Base-by-base conservation (phyloP, 1,140 invertebrate species). In the Spodoptera litura region DNA sequence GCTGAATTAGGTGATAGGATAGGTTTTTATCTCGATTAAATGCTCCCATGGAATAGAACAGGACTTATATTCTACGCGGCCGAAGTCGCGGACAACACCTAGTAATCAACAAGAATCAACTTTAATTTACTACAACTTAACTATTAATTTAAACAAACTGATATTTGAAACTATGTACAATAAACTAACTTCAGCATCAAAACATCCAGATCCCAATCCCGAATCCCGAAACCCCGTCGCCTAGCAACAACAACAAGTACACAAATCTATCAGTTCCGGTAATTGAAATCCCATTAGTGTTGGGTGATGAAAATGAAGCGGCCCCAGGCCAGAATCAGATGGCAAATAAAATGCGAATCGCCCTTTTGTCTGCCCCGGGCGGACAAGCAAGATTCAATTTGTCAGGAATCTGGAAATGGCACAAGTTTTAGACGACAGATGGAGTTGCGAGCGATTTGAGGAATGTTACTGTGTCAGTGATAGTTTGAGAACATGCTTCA, bases 321-420 rank as follows among this genome's bases (percentile, higher is more conserved):
- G 76, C 76, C 81, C 84, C 77, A 62, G 25, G 82, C 78, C 84
- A 81, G 87, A 91, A 91, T 92, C 88, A 88, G 85, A 91, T 89
- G 88, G 91, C 87, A 87, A 89, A 92, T 91, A 91, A 90, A 90
- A 91, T 89, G 84, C 78, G 89, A 87, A 89, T 88, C 86, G 88
- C 84, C 88, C 88, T 87, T 89, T 91, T 91, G 89, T 92, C 89
- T 92, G 87, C 89, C 75, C 87, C 83, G 72, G 85, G 89, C 91
- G 85, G 82, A 82, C 81, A 56, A 83, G 86, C 88, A 87, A 90
- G 86, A 92, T 91, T 89, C 89, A 92, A 92, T 92, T 91, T 92
- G 88, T 91, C 89, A 92, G 84, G 81, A 78, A 81, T 85, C 82
- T 83, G 83, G 13, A 61, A 13, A 11, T 72, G 81, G 80, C 51